These are phyloP conservation scores for Drymonia ruficornis DNA, from an alignment of 2,888 invertebrate genomes.

Conservation along the genomic window DNA sequence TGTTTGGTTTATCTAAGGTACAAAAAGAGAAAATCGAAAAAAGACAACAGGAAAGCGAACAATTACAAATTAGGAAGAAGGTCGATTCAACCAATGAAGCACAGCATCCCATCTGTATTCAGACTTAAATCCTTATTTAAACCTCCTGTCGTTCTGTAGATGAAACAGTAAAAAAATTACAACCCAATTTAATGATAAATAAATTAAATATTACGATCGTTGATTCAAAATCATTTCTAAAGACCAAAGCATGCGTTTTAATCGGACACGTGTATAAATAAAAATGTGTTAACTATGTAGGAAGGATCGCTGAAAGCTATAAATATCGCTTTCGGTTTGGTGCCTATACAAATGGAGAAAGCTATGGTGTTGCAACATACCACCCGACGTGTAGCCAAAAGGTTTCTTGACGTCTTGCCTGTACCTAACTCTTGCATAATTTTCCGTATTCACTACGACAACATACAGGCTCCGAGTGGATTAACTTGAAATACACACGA, in stretches of 20 bases:
- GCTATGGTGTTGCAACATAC: constrained; percentile 71
- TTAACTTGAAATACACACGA: constrained; percentile 45
- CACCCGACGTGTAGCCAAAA: constrained; percentile 62
- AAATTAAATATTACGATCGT: neutral
- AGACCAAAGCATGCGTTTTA: neutral
- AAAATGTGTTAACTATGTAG: constrained; percentile 15
- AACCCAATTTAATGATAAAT: neutral
- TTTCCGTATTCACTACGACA: constrained; percentile 53
- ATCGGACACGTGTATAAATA: constrained; percentile 8
- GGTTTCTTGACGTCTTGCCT: constrained; percentile 65
- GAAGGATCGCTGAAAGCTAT: constrained; percentile 30
- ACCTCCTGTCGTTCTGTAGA: neutral
- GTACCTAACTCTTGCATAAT: constrained; percentile 68
- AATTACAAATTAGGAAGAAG: neutral
- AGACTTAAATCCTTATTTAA: neutral
- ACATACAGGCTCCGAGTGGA: constrained; percentile 38
- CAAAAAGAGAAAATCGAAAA: too few species aligned
- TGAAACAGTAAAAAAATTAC: neutral
- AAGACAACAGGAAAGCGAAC: too few species aligned
- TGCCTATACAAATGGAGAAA: constrained; percentile 61
- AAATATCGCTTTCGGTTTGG: constrained; percentile 47
- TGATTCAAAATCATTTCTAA: neutral
- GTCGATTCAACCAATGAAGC: neutral
- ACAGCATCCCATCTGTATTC: neutral
- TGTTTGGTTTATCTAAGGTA: too few species aligned